These are phyloP conservation scores for Eupithecia inturbata DNA, from an alignment of 2,888 invertebrate species.

Conservation along the genomic window DNA sequence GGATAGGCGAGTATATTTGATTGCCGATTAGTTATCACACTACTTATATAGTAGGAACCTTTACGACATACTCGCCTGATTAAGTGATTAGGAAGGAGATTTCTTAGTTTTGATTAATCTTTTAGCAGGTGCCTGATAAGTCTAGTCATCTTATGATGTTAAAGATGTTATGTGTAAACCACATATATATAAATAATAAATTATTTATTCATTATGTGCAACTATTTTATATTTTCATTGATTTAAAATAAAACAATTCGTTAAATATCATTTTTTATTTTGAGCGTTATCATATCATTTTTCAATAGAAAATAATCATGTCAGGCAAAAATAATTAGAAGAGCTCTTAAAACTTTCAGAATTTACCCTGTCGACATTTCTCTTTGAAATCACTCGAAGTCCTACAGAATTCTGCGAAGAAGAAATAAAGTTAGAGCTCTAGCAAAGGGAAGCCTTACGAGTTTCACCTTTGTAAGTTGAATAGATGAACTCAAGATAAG, in stretches of 20 bases:
- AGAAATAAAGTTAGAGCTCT: constrained; percentile 37
- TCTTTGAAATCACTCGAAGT: constrained; percentile 19
- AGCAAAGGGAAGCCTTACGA: constrained; percentile 33
- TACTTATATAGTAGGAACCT: not conserved
- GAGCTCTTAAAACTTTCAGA: not conserved
- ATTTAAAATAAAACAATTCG: constrained; percentile 22
- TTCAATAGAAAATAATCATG: not conserved
- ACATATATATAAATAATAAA: too few relatives aligned
- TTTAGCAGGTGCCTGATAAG: constrained; percentile 1
- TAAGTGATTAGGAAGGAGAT: not conserved
- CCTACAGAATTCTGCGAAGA: constrained; percentile 29
- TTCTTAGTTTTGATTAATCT: not conserved
- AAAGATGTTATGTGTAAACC: constrained; percentile 17
- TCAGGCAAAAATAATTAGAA: not conserved
- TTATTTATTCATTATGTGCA: constrained; percentile 25
- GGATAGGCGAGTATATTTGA: not conserved
- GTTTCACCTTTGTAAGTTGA: constrained; percentile 40
- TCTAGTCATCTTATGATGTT: constrained; percentile 40
- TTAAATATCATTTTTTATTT: not conserved
- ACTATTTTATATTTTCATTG: constrained; percentile 25
- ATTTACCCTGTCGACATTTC: not conserved
- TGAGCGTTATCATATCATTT: not conserved
- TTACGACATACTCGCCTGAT: not conserved
- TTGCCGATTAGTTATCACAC: not conserved
- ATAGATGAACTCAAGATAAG: constrained; percentile 30